Conservation (phyloP, 2,888 invertebrate genomes). For the Pseudococcus viburni region DNA sequence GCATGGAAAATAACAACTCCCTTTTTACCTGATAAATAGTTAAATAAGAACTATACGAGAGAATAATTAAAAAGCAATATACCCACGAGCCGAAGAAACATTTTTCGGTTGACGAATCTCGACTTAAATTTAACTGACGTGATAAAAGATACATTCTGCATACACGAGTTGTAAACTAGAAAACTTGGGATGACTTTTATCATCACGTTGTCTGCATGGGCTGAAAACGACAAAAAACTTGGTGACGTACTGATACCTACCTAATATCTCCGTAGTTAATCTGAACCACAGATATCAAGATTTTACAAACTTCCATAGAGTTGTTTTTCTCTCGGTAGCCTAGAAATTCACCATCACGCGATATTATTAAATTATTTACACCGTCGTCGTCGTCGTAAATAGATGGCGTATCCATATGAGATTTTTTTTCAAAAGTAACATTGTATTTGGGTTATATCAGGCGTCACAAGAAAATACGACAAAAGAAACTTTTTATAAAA, state of each 20-base stretch:
- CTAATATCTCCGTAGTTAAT: not conserved
- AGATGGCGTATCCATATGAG: not conserved
- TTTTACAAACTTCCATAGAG: not conserved
- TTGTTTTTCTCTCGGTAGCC: conserved; percentile 11
- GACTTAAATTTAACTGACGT: not conserved
- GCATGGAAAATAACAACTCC: no score
- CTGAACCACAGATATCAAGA: not conserved
- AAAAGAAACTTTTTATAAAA: conserved; percentile 38
- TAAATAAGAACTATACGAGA: not conserved
- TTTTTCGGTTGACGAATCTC: not conserved
- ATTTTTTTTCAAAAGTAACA: conserved; percentile 18
- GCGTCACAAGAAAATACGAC: not conserved
- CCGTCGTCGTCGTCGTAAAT: not conserved
- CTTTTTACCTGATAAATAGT: no score
- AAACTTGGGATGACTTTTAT: not conserved
- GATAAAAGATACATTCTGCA: not conserved
- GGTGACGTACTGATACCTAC: not conserved
- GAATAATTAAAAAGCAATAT: conserved; percentile 14
- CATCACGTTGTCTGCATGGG: not conserved
- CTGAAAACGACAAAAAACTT: conserved; percentile 3
- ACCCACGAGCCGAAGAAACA: not conserved
- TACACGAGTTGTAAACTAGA: not conserved
- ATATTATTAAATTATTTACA: conserved; percentile 44
- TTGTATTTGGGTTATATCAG: not conserved
- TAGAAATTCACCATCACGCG: conserved; percentile 1